A percentile compares a stretch with the other conserved stretches of the same genome.
phyloP scores from a whole-genome alignment of 2,888 invertebrate genomes.

The Molanna angustata region DNA sequence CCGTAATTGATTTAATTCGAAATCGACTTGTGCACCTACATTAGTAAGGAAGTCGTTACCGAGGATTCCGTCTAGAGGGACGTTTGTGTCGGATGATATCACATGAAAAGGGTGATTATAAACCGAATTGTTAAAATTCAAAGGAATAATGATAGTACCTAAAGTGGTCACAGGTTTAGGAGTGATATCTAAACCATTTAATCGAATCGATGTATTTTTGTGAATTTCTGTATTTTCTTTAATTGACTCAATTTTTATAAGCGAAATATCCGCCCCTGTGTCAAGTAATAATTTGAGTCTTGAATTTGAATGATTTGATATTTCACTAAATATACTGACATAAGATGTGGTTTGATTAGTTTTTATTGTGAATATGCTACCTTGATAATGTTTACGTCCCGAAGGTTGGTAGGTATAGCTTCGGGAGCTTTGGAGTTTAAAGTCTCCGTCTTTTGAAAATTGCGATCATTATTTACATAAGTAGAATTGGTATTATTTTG shows the following conservation, averaged over 20 bases:
- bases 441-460: no score
- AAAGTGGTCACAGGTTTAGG: not conserved
- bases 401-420: not conserved
- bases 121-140: not conserved
- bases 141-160: not conserved
- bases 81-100: not conserved
- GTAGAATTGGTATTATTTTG: no score
- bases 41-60: not conserved
- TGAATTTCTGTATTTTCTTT: not conserved
- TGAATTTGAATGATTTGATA: no score
- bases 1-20: not conserved
- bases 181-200: not conserved
- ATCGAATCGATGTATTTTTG: not conserved
- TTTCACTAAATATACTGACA: no score
- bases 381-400: not conserved
- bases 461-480: no score
- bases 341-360: not conserved
- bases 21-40: not conserved
- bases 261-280: constrained; percentile 1
- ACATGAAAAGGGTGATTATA: not conserved
- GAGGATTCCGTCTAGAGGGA: not conserved
- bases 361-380: not conserved
- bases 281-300: no score
- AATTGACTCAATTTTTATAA: not conserved
- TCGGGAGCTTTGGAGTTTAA: not conserved